Percentiles rank a stretch among this genome's conserved stretches.
Conservation (phyloP, 2,113 vertebrate species). For the zebrafish (Danio rerio) region DNA sequence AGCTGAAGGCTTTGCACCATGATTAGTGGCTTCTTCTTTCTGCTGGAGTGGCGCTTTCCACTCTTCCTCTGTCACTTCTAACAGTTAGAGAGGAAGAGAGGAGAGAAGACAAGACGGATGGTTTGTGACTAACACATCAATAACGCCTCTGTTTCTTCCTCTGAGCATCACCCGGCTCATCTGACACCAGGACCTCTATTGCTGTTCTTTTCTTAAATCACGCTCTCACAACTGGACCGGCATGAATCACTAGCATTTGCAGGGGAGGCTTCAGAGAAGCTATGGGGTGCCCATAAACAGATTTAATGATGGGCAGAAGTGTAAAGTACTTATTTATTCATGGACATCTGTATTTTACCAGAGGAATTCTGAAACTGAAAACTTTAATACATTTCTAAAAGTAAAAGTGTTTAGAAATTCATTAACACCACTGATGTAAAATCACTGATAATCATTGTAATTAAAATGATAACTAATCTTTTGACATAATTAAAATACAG, state of each 20-base stretch:
- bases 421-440: background rate
- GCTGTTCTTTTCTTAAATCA: conserved; percentile 14
- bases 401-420: background rate
- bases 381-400: background rate
- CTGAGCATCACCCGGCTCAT: conserved; percentile 3
- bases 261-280: background rate
- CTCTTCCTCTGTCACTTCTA: conserved; percentile 19
- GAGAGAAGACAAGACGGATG: background rate
- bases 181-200: conserved; percentile 13
- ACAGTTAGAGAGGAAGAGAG: conserved; percentile 3
- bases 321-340: background rate
- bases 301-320: background rate
- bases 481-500: background rate
- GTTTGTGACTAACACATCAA: conserved; percentile 48
- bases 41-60: conserved; percentile 34
- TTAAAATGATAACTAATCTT: background rate
- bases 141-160: conserved; percentile 35
- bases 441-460: background rate
- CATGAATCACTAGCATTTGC: conserved; percentile 22
- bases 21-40: conserved; percentile 45
- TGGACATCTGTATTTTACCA: background rate
- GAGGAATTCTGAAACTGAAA: background rate
- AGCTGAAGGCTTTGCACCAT: conserved; percentile 18
- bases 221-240: background rate
- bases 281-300: conserved; percentile 2